A percentile compares a stretch with the other conserved stretches of the same genome.
These are phyloP conservation scores for Eurois occulta DNA, from an alignment of 2,888 invertebrate species.

Conservation along the genomic window DNA sequence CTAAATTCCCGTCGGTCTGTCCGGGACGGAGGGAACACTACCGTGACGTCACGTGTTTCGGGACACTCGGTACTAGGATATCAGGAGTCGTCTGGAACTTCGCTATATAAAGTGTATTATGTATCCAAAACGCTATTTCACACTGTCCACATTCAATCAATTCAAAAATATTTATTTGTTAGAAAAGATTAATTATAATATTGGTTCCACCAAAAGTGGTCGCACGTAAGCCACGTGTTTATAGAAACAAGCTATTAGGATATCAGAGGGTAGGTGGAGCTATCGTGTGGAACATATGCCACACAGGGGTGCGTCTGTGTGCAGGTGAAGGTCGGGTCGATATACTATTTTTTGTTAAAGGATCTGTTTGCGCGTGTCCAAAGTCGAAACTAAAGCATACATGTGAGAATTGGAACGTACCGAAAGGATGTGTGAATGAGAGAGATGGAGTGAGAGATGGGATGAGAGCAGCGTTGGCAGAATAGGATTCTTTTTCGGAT, in stretches of 20 bases:
- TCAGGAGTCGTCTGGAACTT: conserved; percentile 16
- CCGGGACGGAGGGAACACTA: conserved; percentile 33
- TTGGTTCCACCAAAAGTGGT: too few species aligned
- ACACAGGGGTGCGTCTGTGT: background rate
- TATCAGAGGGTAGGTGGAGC: background rate
- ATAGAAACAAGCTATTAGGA: conserved; percentile 18
- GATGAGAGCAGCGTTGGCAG: too few species aligned
- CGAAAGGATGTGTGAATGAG: too few species aligned
- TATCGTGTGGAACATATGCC: background rate
- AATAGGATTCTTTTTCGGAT: too few species aligned
- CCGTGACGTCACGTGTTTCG: conserved; percentile 57
- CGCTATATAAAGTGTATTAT: background rate
- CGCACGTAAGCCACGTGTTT: conserved; percentile 21
- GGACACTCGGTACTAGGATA: conserved; percentile 36
- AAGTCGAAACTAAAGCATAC: too few species aligned
- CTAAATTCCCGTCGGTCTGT: conserved; percentile 28
- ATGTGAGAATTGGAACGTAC: too few species aligned
- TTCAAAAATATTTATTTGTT: too few species aligned
- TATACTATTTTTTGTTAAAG: background rate
- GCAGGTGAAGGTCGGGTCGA: background rate
- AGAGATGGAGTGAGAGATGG: too few species aligned
- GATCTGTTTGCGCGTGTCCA: too few species aligned
- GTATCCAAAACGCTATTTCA: too few species aligned
- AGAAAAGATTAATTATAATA: too few species aligned
- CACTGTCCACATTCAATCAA: too few species aligned